Evolutionary conservation across 1,140 invertebrate genomes (phyloP).

Genomic region (Pomacea maculata): DNA sequence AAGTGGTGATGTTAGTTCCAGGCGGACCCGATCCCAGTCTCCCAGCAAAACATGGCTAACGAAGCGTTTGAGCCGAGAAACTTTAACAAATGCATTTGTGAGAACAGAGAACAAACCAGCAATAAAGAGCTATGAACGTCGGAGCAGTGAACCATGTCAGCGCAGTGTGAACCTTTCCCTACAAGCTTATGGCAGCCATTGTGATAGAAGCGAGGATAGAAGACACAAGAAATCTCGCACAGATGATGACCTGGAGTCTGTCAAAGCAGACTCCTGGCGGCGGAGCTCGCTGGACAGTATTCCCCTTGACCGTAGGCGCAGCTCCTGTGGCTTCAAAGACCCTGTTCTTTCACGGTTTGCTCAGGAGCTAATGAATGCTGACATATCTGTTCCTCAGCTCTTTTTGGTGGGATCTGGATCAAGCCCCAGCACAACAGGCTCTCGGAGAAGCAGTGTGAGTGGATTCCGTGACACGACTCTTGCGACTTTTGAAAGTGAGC

Average conservation of each 20-base stretch:
- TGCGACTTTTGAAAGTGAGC: conserved; percentile 50
- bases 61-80: conserved; percentile 29
- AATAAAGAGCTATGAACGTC: conserved; percentile 39
- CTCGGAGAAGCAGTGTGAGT: conserved; percentile 46
- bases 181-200: conserved; percentile 30
- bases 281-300: conserved; percentile 32
- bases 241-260: conserved; percentile 39
- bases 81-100: conserved; percentile 30
- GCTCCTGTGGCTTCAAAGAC: conserved; percentile 48
- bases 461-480: conserved; percentile 44
- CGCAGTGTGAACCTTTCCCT: conserved; percentile 42
- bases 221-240: conserved; percentile 31
- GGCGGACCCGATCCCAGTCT: conserved; percentile 18
- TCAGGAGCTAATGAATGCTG: conserved; percentile 51
- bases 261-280: conserved; percentile 19
- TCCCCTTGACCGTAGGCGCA: conserved; percentile 24
- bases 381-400: conserved; percentile 46
- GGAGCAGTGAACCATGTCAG: conserved; percentile 49
- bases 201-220: conserved; percentile 15
- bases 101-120: conserved; percentile 33
- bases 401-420: conserved; percentile 36
- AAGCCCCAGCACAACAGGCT: conserved; percentile 32
- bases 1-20: background rate
- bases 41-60: conserved; percentile 21
- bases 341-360: conserved; percentile 52